Evolutionary conservation across 2,113 vertebrate species (phyloP).

Genomic region (Carollia perspicillata): DNA sequence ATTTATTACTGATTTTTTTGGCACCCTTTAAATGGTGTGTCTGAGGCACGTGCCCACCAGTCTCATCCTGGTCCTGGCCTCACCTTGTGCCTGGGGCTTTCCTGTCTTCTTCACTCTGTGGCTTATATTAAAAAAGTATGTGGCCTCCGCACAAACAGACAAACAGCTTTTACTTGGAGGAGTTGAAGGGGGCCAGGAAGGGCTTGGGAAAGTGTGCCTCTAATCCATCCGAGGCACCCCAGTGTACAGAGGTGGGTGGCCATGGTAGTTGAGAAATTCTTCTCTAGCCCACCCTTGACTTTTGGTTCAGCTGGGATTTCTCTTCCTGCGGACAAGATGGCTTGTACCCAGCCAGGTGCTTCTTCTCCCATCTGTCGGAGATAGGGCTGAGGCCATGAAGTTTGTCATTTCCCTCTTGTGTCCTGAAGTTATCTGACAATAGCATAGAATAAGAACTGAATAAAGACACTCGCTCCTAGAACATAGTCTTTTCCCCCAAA

Average conservation of each 20-base stretch:
- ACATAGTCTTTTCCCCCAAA: not conserved
- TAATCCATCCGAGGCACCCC: not conserved
- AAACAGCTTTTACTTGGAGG: not conserved
- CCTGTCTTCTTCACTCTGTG: not conserved
- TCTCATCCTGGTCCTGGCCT: not conserved
- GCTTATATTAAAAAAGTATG: not conserved
- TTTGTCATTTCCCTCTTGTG: not conserved
- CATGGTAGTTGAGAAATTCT: not conserved
- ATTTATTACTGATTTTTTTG: not conserved
- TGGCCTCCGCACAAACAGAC: not conserved
- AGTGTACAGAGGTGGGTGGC: fast-evolving
- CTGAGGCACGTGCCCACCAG: not conserved
- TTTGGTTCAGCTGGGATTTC: not conserved
- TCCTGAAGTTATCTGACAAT: not conserved
- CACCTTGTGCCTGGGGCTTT: not conserved
- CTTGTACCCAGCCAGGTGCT: fast-evolving
- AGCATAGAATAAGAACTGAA: not conserved
- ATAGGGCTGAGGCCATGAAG: not conserved
- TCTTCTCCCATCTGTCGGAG: not conserved
- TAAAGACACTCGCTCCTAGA: not conserved
- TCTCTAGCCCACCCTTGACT: not conserved
- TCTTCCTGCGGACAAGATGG: not conserved
- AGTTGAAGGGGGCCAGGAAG: not conserved
- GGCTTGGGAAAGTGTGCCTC: not conserved
- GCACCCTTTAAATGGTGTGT: not conserved